Conservation (phyloP, 2,888 invertebrate species). For the Sesia bembeciformis region DNA sequence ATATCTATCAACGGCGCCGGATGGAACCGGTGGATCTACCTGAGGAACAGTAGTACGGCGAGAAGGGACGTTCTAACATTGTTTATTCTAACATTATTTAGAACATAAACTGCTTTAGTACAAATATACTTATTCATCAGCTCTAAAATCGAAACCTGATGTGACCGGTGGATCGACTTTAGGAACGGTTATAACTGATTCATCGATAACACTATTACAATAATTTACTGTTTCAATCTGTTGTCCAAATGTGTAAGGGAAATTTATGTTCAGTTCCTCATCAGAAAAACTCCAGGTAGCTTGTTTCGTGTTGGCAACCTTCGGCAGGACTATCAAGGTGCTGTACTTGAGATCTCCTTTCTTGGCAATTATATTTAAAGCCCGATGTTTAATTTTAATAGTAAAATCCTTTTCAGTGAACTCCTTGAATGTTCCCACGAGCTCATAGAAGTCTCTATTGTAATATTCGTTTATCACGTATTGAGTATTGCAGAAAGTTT, state of each 20-base stretch:
- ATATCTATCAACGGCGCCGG: no score
- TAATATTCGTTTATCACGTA: conserved; percentile 2
- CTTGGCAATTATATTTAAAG: conserved; percentile 6
- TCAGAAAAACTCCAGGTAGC: conserved; percentile 6
- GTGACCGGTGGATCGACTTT: not conserved
- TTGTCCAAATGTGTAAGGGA: conserved; percentile 3
- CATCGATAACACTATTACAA: not conserved
- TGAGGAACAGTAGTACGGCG: no score
- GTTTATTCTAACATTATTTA: no score
- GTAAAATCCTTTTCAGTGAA: conserved; percentile 5
- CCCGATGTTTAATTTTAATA: conserved; percentile 6
- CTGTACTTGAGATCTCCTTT: conserved; percentile 1
- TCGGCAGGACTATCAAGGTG: conserved; percentile 6
- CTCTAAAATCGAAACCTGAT: not conserved
- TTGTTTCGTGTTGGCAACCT: conserved; percentile 1
- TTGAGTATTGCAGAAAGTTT: conserved; percentile 3
- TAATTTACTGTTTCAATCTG: not conserved
- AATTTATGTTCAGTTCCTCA: not conserved
- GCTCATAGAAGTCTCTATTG: conserved; percentile 2
- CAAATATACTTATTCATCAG: not conserved
- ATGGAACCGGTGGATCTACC: no score
- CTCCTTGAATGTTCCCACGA: conserved; percentile 1
- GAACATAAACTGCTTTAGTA: no score
- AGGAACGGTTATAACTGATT: not conserved
- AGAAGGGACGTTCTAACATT: no score